phyloP scores from a whole-genome alignment of 2,888 invertebrate genomes.

The Megamerina dolium region DNA sequence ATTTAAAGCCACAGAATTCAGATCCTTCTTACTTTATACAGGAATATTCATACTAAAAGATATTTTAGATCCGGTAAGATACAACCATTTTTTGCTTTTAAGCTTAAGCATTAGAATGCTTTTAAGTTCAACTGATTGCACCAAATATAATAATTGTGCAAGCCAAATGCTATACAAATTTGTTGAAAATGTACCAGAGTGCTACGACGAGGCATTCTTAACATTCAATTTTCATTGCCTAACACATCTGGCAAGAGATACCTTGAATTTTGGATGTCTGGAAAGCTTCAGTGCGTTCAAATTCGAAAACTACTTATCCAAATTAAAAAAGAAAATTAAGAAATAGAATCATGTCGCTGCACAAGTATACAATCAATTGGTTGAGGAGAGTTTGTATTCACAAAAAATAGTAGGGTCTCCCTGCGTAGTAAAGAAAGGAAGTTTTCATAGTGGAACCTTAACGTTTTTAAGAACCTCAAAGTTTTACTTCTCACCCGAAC shows the following conservation, averaged over 20 bases:
- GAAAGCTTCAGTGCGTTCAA: conserved; percentile 14
- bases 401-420: not conserved
- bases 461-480: too few species aligned
- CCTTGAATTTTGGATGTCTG: conserved; percentile 10
- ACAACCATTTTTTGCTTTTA: conserved; percentile 12
- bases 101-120: conserved; percentile 11
- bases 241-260: conserved; percentile 11
- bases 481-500: too few species aligned
- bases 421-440: not conserved
- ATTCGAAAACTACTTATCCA: conserved; percentile 9
- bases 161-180: conserved; percentile 10
- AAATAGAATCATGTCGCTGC: conserved; percentile 8
- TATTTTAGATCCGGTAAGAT: conserved; percentile 7
- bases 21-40: conserved; percentile 15
- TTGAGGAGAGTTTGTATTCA: conserved; percentile 4
- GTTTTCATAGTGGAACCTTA: not conserved
- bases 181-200: conserved; percentile 9
- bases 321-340: conserved; percentile 7
- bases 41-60: conserved; percentile 10
- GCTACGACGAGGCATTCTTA: conserved; percentile 11
- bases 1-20: conserved; percentile 15
- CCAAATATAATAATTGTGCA: conserved; percentile 10
- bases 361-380: conserved; percentile 6
- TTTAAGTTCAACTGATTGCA: conserved; percentile 3
- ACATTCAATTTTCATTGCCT: conserved; percentile 15